Base-by-base conservation (phyloP, 2,888 invertebrate species). In the Coenonympha glycerion region DNA sequence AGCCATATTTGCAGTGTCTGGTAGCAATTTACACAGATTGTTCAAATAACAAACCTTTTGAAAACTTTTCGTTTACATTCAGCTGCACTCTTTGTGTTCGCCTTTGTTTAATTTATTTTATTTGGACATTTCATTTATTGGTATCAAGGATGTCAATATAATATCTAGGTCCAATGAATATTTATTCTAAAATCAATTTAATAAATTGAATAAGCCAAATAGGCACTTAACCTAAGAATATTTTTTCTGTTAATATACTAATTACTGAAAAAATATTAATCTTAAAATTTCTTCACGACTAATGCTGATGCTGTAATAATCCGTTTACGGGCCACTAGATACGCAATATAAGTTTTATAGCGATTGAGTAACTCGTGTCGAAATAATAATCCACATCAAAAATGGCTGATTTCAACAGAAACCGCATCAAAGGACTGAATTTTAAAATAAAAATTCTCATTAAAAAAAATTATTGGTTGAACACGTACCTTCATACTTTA, bases 1-100 rank as follows among this genome's bases (percentile, higher is more conserved):
- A 19, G 15, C 36, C 21, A 39, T 22, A 33, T 55, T 46, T 55
- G 33, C 31, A 28, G 37, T 52, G 55, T 52, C 52, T 49, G 36
- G 28, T 26, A 6, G 19, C 18, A 36, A 31, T 55, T 49, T 52
- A 48, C 21, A 24, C 42, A 52, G 24, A n/a, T 41, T 28, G 21
- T 41, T 28, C n/a, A 34, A 45, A 45, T 34, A 34, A 24, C 24
- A 33, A 13, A 15, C 9, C 8, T 31, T 11, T 21, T 24, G 22
- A 34, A 45, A 24, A 34, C 15, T 33, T 44, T 31, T 44, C 22
- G 16, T 22, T 3, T 22, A 16, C 6, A 13, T 24, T 34, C 34
- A 34, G 34, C 34, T 45, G 24, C 5, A 11, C 2, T 34, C 34
- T 30, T 45, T 45, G 34, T 45, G 22, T 45, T 33, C 6, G 4